Base-by-base conservation (phyloP, 92 coral and sea anemone genomes). In the Scolanthus callimorphus region DNA sequence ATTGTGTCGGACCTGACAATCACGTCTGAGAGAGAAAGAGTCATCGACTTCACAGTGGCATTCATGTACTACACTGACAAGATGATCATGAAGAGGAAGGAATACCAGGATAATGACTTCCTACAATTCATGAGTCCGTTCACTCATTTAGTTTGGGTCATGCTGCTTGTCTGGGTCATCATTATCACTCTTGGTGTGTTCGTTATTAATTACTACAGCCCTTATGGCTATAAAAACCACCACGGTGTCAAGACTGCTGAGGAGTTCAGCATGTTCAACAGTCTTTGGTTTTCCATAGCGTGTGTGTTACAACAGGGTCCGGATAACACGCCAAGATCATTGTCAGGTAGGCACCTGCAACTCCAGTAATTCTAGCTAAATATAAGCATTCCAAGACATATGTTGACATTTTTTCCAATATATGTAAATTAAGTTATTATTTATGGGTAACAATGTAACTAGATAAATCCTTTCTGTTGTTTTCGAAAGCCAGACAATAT, bases 291-390 rank as follows among this genome's bases (percentile, higher is more conserved):
- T 25, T 44, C 83, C 2, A 31, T 63, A 26, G 77, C 89, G 11
- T 82, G 83, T 23, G 70, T 76, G 83, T 52, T 86, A 27, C 89
- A 83, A 22, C 89, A 86, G 41, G 95, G 95, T 10, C 83, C 76
- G 0, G 89, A 81, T 28, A 65, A 77, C 57, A 78, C 80, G 15
- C 83, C 89, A 0, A 64, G 72, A 28, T 62, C 72, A 0, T 4
- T 57, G 22, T 82, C 89, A 63, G 89, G 89, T 76, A 81, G n/a
- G n/a, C n/a, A n/a, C n/a, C n/a, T n/a, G n/a, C n/a, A n/a, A n/a
- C n/a, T n/a, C n/a, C n/a, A n/a, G n/a, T n/a, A n/a, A n/a, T n/a
- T n/a, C n/a, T n/a, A n/a, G n/a, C n/a, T n/a, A n/a, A n/a, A n/a
- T n/a, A n/a, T n/a, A n/a, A n/a, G n/a, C n/a, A n/a, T n/a, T n/a